phyloP scores from a whole-genome alignment of 2,888 invertebrate genomes.

The Creontiades dilutus region DNA sequence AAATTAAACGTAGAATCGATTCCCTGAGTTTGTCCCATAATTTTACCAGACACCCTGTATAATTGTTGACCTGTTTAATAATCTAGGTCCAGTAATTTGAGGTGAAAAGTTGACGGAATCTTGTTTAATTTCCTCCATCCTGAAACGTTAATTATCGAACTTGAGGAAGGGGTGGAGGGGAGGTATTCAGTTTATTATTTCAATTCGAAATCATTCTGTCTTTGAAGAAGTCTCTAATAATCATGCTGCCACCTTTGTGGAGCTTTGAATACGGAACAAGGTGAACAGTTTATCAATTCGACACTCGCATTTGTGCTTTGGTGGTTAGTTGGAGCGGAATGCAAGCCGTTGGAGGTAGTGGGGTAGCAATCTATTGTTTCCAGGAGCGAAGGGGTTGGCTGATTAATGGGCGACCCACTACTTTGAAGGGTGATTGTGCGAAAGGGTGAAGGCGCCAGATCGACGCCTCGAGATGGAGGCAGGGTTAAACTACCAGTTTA shows the following conservation, averaged over 20 bases:
- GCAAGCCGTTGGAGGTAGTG: conserved; percentile 42
- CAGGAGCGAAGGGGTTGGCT: conserved; percentile 52
- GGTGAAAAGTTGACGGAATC: too few species aligned
- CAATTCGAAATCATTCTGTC: conserved; percentile 9
- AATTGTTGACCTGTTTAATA: too few species aligned
- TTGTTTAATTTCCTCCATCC: too few species aligned
- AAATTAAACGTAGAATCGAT: too few species aligned
- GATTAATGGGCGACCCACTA: conserved; percentile 60
- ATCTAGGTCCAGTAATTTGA: too few species aligned
- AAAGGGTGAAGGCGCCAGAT: conserved; percentile 54
- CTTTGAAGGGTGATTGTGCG: conserved; percentile 64
- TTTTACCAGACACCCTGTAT: too few species aligned
- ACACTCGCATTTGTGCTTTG: conserved; percentile 58
- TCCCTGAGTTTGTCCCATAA: too few species aligned
- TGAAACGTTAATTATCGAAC: too few species aligned
- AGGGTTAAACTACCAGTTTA: conserved; percentile 54
- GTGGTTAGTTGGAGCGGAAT: conserved; percentile 62
- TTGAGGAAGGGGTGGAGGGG: too few species aligned
- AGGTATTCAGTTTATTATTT: neutral
- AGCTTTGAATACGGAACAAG: conserved; percentile 43
- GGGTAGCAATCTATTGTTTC: conserved; percentile 49
- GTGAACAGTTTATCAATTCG: conserved; percentile 65
- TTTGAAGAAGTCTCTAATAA: conserved; percentile 38
- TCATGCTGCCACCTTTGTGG: conserved; percentile 13
- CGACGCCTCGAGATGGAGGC: conserved; percentile 50